phyloP scores from a whole-genome alignment of 2,113 vertebrate genomes.

The Hippolais icterina region DNA sequence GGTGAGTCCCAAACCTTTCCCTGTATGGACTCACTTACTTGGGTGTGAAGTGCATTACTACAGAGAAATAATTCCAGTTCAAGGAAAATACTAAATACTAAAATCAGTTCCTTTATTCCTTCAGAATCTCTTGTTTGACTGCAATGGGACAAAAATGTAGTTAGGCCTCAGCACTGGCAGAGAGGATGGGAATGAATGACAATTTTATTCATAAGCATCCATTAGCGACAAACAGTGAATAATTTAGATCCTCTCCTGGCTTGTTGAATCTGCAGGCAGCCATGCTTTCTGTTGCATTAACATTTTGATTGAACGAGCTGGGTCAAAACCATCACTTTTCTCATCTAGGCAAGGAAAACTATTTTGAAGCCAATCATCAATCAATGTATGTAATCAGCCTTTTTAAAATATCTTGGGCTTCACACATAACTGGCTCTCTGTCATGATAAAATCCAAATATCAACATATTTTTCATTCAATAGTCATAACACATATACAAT shows the following conservation, averaged over 20 bases:
- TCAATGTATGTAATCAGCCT: constrained; percentile 74
- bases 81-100: constrained; percentile 22
- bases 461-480: constrained; percentile 27
- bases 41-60: too few relatives aligned
- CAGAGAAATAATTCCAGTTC: constrained; percentile 40
- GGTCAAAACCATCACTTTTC: constrained; percentile 71
- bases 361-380: constrained; percentile 77
- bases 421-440: constrained; percentile 24
- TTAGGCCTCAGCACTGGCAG: not conserved
- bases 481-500: constrained; percentile 15
- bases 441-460: constrained; percentile 53
- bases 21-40: too few relatives aligned
- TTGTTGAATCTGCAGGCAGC: constrained; percentile 55
- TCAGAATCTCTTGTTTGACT: constrained; percentile 34
- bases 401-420: constrained; percentile 56
- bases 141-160: constrained; percentile 10
- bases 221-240: constrained; percentile 51
- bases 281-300: constrained; percentile 70
- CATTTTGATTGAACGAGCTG: constrained; percentile 78
- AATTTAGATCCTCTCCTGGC: constrained; percentile 65
- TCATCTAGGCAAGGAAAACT: constrained; percentile 66
- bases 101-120: constrained; percentile 12
- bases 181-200: not conserved
- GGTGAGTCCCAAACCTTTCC: too few relatives aligned
- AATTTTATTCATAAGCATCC: constrained; percentile 64